Percentiles rank a stretch among this genome's conserved stretches.
phyloP scores from a whole-genome alignment of 2,888 invertebrate genomes.

The Malacosoma neustria region DNA sequence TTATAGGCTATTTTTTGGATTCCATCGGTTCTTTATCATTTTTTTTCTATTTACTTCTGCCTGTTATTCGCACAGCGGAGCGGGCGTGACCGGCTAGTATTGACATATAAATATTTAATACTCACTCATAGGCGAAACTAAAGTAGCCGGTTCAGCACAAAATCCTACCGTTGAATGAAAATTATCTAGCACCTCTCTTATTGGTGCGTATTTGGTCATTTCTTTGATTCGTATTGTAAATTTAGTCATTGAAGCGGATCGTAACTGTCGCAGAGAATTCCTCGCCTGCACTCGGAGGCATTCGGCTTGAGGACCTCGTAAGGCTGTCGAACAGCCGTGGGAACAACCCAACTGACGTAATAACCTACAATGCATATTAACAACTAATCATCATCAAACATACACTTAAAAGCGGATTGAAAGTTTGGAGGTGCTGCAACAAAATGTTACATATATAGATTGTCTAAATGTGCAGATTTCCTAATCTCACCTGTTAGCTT shows the following conservation, averaged over 20 bases:
- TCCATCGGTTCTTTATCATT: too few relatives aligned
- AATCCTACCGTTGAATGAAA: conserved; percentile 97
- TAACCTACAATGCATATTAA: conserved; percentile 79
- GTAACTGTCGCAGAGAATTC: conserved; percentile 80
- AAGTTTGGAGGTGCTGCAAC: too few relatives aligned
- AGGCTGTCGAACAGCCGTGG: conserved; percentile 92
- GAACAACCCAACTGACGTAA: conserved; percentile 92
- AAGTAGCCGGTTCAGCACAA: conserved; percentile 91
- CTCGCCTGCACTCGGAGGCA: conserved; percentile 89
- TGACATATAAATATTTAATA: too few relatives aligned
- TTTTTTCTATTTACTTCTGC: too few relatives aligned
- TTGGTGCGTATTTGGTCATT: conserved; percentile 84
- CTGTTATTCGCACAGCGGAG: too few relatives aligned
- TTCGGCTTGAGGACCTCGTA: conserved; percentile 91
- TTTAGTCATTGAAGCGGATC: conserved; percentile 72
- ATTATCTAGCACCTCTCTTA: conserved; percentile 92
- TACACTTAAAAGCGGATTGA: too few relatives aligned
- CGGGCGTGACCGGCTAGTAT: too few relatives aligned
- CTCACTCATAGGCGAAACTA: conserved; percentile 92
- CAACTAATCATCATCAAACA: too few relatives aligned
- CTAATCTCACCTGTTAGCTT: too few relatives aligned
- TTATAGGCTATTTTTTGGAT: too few relatives aligned
- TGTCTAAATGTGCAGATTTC: too few relatives aligned
- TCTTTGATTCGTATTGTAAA: conserved; percentile 75
- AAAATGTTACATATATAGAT: too few relatives aligned